Evolutionary conservation across 2,797 vertebrate species (phyloP), one percentile per base, ranked within the genome.

Genomic region (Enteromius paludinosus): DNA sequence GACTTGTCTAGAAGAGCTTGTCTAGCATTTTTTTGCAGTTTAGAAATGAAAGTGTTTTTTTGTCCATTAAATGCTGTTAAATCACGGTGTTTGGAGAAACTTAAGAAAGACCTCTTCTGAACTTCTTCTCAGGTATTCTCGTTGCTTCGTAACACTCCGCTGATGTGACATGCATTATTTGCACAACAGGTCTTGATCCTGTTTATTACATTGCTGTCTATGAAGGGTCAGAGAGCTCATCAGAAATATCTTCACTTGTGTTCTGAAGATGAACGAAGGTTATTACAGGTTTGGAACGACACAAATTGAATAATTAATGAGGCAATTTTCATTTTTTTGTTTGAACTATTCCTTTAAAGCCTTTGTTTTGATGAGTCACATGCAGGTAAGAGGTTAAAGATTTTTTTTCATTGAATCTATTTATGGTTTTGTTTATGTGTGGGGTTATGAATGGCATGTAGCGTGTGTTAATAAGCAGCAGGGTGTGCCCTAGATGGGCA

Each of bases 401-500:
- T 38, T 25, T 18, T 52, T 52, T 52, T 49, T 23, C 1, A 54
- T 38, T 20, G 17, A 7, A 35, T 64, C 18, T 61, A 49, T 72
- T 52, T 23, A 33, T 78, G 30, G 43, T n/a, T 83, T 49, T 54
- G 23, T 78, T 62, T 61, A 70, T 56, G 33, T 76, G 20, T 76
- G 1, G 18, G 43, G 12, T 70, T 47, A 71, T 56, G 52, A 81
- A 81, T 62, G 69, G 56, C 4, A 28, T 72, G 68, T 71, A 0
- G 73, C 25, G 23, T 30, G 54, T 62, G n/a, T 62, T 62, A 23
- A 28, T 43, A 23, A 18, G n/a, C 20, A 10, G 12, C 41, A 23
- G 72, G 72, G 78, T 62, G 83, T 77, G 78, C 6, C 9, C 33
- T 49, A 15, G 62, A 68, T 28, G 11, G 52, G 43, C 78, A 59